phyloP scores from a whole-genome alignment of 2,113 vertebrate genomes.

The Hypanus sabinus region DNA sequence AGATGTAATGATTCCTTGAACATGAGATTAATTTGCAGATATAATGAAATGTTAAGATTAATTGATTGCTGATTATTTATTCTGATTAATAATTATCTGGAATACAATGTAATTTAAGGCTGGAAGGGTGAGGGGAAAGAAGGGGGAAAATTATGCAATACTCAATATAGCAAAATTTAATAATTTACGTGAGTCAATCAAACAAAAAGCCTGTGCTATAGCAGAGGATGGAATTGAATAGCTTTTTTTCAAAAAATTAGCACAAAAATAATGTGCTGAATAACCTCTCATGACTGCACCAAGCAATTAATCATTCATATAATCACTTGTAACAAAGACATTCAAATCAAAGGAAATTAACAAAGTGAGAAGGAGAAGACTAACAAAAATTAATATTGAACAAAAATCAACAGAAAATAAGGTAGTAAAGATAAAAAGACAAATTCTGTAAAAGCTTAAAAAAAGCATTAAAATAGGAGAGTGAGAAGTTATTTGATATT shows the following conservation, averaged over 20 bases:
- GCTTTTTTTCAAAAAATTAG: not conserved
- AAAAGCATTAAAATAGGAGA: not conserved
- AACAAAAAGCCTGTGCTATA: not conserved
- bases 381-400: not conserved
- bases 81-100: not conserved
- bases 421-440: not conserved
- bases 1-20: no score
- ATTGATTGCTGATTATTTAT: not conserved
- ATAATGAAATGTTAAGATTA: not conserved
- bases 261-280: not conserved
- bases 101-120: not conserved
- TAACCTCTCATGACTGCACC: not conserved
- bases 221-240: not conserved
- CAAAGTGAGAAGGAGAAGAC: not conserved
- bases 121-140: not conserved
- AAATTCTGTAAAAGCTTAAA: not conserved
- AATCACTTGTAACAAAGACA: not conserved
- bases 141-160: no score
- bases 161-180: not conserved
- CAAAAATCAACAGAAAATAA: not conserved
- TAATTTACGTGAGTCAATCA: not conserved
- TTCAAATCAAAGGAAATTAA: not conserved
- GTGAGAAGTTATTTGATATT: not conserved
- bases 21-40: not conserved
- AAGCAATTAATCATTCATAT: not conserved